Base-by-base conservation (phyloP, 2,113 vertebrate genomes). In the Pheucticus melanocephalus region DNA sequence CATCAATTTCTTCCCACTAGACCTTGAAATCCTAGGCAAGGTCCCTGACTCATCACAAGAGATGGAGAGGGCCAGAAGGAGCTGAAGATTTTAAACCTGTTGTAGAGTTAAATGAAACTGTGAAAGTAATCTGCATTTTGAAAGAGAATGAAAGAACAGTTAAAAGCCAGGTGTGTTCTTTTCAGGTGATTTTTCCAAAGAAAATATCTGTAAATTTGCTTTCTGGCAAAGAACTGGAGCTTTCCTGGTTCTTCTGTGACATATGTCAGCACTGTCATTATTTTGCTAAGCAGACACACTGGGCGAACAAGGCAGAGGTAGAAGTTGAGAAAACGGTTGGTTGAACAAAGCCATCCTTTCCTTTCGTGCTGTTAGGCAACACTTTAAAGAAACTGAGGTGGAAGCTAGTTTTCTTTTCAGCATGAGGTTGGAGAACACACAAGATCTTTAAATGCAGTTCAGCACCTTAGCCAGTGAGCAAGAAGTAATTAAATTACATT, bases 401-500 rank as follows among this genome's bases (percentile, higher is more conserved):
- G 77, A 95, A 94, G 73, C 66, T 82, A 85, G 70, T 77, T 96
- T 94, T 65, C 86, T 95, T 94, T 96, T 92, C 94, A 94, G 93
- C 85, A 71, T 90, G 85, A 92, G 82, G 69, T 23, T 96, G 93
- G 88, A 94, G 93, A 97, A 94, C 92, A 95, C 64, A 12, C 51
- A 92, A 68, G 93, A 94, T 93, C 92, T 96, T 94, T 93, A 95
- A 96, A 97, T 30, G 59, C 78, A 93, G 94, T 95, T 96, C 91
- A 96, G 78, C 92, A 96, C 92, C 92, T 96, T 63, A 95, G 78
- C 54, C 92, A 91, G 78, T 77, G 83, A 97, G 82, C 88, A 92
- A 93, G 96, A 95, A 95, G 84, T 94, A 96, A 95, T 96, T 94
- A 96, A 97, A 96, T 96, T 94, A 94, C 78, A 79, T 91, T 95